Evolutionary conservation across 2,113 vertebrate species (phyloP).

Genomic region (Bufo bufo): DNA sequence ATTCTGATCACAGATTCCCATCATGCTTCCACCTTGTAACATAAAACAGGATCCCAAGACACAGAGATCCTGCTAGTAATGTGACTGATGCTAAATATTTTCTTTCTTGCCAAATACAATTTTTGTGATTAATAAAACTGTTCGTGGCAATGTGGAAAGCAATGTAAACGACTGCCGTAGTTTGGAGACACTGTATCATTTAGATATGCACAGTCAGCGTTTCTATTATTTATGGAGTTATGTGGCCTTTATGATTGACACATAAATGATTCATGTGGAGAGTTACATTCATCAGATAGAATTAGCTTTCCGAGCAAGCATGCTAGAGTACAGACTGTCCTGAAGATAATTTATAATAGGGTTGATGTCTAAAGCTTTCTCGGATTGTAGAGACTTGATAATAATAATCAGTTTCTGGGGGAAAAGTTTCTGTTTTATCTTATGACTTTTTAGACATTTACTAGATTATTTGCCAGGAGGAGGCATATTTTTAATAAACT

Average conservation of each 20-base stretch:
- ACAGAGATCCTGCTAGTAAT: neutral
- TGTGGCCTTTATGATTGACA: conserved; percentile 53
- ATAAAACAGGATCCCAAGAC: neutral
- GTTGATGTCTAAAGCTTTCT: conserved; percentile 9
- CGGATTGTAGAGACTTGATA: neutral
- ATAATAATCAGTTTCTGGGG: neutral
- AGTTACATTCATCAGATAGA: conserved; percentile 51
- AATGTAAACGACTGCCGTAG: conserved; percentile 14
- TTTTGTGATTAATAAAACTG: conserved; percentile 43
- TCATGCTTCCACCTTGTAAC: neutral
- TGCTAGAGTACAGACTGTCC: conserved; percentile 26
- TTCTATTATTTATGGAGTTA: conserved; percentile 53
- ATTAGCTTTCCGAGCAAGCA: conserved; percentile 15
- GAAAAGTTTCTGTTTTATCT: neutral
- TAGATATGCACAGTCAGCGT: conserved; percentile 30
- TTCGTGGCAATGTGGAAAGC: conserved; percentile 13
- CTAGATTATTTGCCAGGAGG: neutral
- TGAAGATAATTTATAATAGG: conserved; percentile 35
- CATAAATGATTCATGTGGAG: conserved; percentile 52
- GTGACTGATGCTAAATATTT: neutral
- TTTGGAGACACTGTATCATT: conserved; percentile 46
- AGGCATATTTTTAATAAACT: neutral
- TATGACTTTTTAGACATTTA: neutral
- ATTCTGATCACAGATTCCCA: conserved; percentile 11
- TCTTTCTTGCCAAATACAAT: conserved; percentile 9